Base-by-base conservation (phyloP, 2,113 vertebrate genomes). In the Myotis yumanensis region DNA sequence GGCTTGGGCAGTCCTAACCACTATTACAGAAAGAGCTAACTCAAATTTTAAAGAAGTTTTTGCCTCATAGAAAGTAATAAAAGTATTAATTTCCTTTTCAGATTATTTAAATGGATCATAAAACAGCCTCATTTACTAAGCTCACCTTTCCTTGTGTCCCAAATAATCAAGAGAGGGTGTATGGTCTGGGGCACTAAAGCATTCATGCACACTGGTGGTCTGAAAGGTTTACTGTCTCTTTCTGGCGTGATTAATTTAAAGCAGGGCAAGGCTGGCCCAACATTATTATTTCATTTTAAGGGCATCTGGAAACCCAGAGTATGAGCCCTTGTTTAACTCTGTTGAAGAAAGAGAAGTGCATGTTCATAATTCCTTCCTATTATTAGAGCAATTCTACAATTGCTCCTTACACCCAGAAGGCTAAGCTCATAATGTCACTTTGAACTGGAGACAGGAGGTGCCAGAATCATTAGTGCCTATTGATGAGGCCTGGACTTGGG, bases 21-120 rank as follows among this genome's bases (percentile, higher is more conserved):
- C 73, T 71, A 28, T 37, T 90, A 90, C 51, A 94, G 90, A 95
- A 95, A 96, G 91, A 86, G 79, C 77, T 76, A 90, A 83, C 72
- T 80, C 93, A 81, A 94, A 94, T 86, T 92, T 97, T 84, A 93
- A 96, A 94, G 89, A 96, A 96, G 79, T 91, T 96, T 95, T 97
- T 96, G 80, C 76, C 89, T 92, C 96, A 87, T 32, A 96, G 87
- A 97, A 94, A 89, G 94, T 86, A 81, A 93, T 97, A 97, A 96
- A 96, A 97, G 95, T 95, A 96, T 97, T 97, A 95, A 97, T 97
- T 97, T 97, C 96, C 96, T 97, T 96, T 97, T 97, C 93, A 96
- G 95, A 96, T 97, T 95, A 97, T 94, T 97, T 95, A 96, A 96
- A 85, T 92, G 90, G 95, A 77, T 94, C 97, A 97, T 97, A 97